Evolutionary conservation across 2,113 vertebrate species (phyloP).

Genomic region (Pollimyrus isidori): DNA sequence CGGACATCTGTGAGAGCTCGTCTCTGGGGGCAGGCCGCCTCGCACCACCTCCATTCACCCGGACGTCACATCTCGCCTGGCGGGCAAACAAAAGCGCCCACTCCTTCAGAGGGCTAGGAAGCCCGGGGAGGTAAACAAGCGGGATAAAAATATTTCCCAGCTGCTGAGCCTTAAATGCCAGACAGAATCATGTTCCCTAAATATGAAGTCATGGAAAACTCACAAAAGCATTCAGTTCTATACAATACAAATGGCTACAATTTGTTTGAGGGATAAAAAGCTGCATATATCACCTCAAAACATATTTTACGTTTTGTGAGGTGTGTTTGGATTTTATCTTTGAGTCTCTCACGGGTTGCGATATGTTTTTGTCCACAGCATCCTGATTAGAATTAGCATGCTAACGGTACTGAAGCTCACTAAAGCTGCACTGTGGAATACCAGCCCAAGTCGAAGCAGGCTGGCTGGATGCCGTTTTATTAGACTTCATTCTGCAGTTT

Average conservation of each 20-base stretch:
- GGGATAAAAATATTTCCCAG: neutral
- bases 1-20: neutral
- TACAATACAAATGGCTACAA: neutral
- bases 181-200: neutral
- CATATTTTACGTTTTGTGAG: neutral
- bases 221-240: neutral
- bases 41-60: neutral
- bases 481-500: slow-evolving; percentile 3
- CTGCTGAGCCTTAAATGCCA: neutral
- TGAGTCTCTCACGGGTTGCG: neutral
- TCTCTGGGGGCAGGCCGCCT: neutral
- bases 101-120: neutral
- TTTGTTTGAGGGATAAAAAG: neutral
- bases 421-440: neutral
- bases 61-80: slow-evolving; percentile 6
- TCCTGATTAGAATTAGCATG: neutral
- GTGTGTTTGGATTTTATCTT: neutral
- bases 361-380: neutral
- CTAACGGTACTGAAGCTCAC: neutral
- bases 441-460: neutral
- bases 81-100: neutral
- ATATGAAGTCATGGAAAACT: neutral
- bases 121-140: neutral
- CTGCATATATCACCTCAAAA: neutral
- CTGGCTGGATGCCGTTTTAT: neutral